These are phyloP conservation scores for Rhinolophus sinicus DNA, from an alignment of 2,113 vertebrate species.

Conservation along the genomic window DNA sequence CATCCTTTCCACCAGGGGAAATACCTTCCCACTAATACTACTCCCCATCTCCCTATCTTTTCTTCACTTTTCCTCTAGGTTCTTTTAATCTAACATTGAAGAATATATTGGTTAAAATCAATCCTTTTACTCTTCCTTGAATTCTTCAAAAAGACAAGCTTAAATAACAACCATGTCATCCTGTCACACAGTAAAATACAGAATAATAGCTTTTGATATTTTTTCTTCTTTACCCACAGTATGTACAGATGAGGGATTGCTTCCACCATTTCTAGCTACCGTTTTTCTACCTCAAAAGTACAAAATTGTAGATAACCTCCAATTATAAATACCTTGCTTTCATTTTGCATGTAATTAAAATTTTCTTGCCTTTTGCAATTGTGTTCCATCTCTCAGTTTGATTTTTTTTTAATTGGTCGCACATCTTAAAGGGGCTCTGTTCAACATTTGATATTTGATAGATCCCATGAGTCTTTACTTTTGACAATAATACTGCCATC, in stretches of 20 bases:
- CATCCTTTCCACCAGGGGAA: neutral
- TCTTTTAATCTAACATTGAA: neutral
- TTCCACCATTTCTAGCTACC: neutral
- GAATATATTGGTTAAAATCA: neutral
- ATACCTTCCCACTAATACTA: neutral
- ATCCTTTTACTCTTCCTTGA: neutral
- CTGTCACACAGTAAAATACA: neutral
- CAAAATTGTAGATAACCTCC: conserved; percentile 35
- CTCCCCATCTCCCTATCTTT: neutral
- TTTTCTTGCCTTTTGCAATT: conserved; percentile 56
- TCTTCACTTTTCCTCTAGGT: neutral
- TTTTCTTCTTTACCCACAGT: neutral
- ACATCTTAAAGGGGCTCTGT: conserved; percentile 71
- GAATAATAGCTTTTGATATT: neutral
- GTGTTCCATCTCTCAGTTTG: conserved; percentile 36
- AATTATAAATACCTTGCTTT: conserved; percentile 60
- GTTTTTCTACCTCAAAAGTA: conserved; percentile 3
- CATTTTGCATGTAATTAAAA: conserved; percentile 62
- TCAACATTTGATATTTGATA: conserved; percentile 65
- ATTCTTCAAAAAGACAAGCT: neutral
- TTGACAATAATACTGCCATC: conserved; percentile 39
- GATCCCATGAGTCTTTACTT: conserved; percentile 23
- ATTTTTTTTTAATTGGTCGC: conserved; percentile 64
- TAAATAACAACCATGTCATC: neutral
- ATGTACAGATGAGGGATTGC: neutral